Evolutionary conservation across 2,888 invertebrate species (phyloP).

Genomic region (Macaria notata): DNA sequence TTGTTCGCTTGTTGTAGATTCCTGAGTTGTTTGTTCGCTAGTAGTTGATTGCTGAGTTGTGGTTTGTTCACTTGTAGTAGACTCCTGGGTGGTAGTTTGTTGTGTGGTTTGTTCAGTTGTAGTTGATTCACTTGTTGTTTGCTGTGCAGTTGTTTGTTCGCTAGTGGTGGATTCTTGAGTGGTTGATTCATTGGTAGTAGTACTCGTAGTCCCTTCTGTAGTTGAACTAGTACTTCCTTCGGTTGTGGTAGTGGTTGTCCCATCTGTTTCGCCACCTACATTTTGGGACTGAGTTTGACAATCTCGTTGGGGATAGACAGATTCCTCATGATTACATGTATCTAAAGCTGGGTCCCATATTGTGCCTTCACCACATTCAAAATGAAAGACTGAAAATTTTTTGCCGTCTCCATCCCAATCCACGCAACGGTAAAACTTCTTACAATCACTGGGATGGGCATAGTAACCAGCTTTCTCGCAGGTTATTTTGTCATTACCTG

Average conservation of each 20-base stretch:
- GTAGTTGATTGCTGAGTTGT: neutral
- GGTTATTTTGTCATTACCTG: slow-evolving; percentile 47
- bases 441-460: slow-evolving; percentile 83
- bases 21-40: neutral
- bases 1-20: slow-evolving; percentile 1
- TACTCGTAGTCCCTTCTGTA: slow-evolving; percentile 31
- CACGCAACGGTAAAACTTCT: slow-evolving; percentile 86
- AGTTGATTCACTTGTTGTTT: neutral
- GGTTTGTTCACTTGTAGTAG: slow-evolving; percentile 3
- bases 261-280: slow-evolving; percentile 18
- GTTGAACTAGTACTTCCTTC: slow-evolving; percentile 39
- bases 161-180: neutral
- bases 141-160: neutral
- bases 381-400: slow-evolving; percentile 84
- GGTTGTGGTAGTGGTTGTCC: slow-evolving; percentile 34
- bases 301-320: slow-evolving; percentile 82
- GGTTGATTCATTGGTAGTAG: neutral
- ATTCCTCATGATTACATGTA: slow-evolving; percentile 86
- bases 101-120: neutral
- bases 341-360: slow-evolving; percentile 86
- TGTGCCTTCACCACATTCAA: slow-evolving; percentile 86
- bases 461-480: slow-evolving; percentile 84
- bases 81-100: neutral
- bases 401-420: slow-evolving; percentile 81
- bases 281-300: slow-evolving; percentile 58